Base-by-base conservation (phyloP, 2,888 invertebrate genomes). In the Drosophila mayaguana region DNA sequence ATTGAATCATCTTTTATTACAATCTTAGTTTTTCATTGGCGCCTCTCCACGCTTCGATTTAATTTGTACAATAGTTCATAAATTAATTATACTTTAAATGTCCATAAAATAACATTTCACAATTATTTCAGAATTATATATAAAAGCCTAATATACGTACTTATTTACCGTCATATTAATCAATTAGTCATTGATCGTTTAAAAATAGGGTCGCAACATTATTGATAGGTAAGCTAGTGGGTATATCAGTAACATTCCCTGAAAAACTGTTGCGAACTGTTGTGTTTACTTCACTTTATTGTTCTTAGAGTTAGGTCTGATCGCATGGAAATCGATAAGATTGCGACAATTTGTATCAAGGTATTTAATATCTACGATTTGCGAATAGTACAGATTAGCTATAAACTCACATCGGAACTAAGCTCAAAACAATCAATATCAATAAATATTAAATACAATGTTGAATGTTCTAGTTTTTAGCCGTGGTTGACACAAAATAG, bases 361-460 rank as follows among this genome's bases (percentile, higher is more conserved):
- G 56, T 62, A 32, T 68, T 80, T 48, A 57, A 57, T 42, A 53
- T 64, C 42, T 61, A 69, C 34, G 55, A 61, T 80, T 69, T 64
- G 6, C 40, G 6, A 69, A 61, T 36, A 59, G 63, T 65, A 63
- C 48, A 5, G 53, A 63, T 53, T 36, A 42, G 51, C 25, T 53
- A 55, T 56, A 22, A 65, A 72, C 40, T 56, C 54, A 50, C 46
- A 54, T 50, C 50, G 53, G 46, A 67, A 51, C 12, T 53, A 60
- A 40, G 34, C 38, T 59, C 43, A 63, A 72, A 63, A 60, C 28
- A 57, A 45, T 36, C 48, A 54, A 20, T 25, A 36, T 32, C 40
- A 18, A 57, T 63, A 76, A 59, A 34, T 34, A 60, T n/a, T 38
- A 42, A 75, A 57, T 59, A 72, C 40, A 63, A 18, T 76, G 45